A percentile compares a stretch with the other conserved stretches of the same genome.
Evolutionary conservation across 2,888 invertebrate genomes (phyloP).

Genomic region (Acronicta aceris): DNA sequence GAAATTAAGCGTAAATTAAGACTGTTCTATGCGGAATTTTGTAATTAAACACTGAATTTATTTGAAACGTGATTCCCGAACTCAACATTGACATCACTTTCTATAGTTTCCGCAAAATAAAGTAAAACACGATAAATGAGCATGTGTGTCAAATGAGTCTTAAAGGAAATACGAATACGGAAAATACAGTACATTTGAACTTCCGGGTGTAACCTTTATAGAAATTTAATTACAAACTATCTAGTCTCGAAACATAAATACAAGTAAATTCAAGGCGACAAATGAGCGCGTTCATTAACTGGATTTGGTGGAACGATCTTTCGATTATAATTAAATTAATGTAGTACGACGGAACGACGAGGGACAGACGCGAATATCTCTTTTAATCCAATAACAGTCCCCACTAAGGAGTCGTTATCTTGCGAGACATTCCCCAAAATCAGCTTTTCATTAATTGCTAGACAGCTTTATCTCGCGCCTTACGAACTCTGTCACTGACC

Average conservation of each 20-base stretch:
- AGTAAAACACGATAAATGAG: slow-evolving; percentile 23
- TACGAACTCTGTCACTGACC: slow-evolving; percentile 71
- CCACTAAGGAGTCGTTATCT: slow-evolving; percentile 71
- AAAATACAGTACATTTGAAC: slow-evolving; percentile 15
- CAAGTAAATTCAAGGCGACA: slow-evolving; percentile 13
- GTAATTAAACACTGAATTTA: slow-evolving; percentile 66
- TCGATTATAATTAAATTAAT: slow-evolving; percentile 71
- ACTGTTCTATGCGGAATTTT: slow-evolving; percentile 64
- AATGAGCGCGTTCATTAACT: slow-evolving; percentile 19
- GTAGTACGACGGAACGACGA: slow-evolving; percentile 64
- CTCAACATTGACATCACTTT: slow-evolving; percentile 41
- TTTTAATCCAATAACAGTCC: slow-evolving; percentile 71
- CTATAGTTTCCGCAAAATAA: slow-evolving; percentile 27
- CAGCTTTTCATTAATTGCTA: slow-evolving; percentile 85
- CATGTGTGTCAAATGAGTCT: slow-evolving; percentile 18
- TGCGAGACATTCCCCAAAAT: slow-evolving; percentile 74
- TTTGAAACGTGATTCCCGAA: slow-evolving; percentile 35
- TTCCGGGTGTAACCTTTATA: slow-evolving; percentile 29
- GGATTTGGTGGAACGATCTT: slow-evolving; percentile 34
- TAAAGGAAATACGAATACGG: slow-evolving; percentile 31
- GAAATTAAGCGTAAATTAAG: slow-evolving; percentile 75
- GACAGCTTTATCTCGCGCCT: slow-evolving; percentile 73
- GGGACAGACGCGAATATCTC: slow-evolving; percentile 69
- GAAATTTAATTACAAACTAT: slow-evolving; percentile 26
- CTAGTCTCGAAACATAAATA: slow-evolving; percentile 25